phyloP scores from a whole-genome alignment of 1,140 invertebrate species.

The Orius laevigatus region DNA sequence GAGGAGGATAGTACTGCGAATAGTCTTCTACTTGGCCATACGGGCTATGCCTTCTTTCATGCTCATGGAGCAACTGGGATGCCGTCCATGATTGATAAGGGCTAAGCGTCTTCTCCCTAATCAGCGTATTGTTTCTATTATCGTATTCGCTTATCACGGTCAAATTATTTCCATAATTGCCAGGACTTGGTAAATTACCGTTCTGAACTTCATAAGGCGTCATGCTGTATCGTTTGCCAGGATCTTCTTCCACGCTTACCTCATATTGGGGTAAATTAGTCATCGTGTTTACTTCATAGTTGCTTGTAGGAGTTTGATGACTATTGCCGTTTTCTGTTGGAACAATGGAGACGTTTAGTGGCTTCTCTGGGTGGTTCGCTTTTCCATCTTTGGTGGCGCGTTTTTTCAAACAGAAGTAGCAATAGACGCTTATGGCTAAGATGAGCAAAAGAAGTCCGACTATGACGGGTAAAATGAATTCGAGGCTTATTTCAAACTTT shows the following conservation, averaged over 20 bases:
- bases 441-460: slow-evolving; percentile 28
- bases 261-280: slow-evolving; percentile 23
- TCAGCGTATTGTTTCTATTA: slow-evolving; percentile 24
- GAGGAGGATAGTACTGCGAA: slow-evolving; percentile 18
- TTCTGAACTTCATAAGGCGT: slow-evolving; percentile 24
- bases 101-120: slow-evolving; percentile 29
- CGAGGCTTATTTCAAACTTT: slow-evolving; percentile 22
- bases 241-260: slow-evolving; percentile 25
- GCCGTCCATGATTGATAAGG: slow-evolving; percentile 40
- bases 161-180: slow-evolving; percentile 16
- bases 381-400: slow-evolving; percentile 21
- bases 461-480: slow-evolving; percentile 27
- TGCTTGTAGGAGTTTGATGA: slow-evolving; percentile 10
- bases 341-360: slow-evolving; percentile 22
- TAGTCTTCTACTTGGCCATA: slow-evolving; percentile 22
- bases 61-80: slow-evolving; percentile 38
- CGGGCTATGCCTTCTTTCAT: slow-evolving; percentile 36
- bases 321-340: slow-evolving; percentile 20
- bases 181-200: slow-evolving; percentile 10
- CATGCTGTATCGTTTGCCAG: slow-evolving; percentile 30
- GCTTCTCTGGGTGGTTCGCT: slow-evolving; percentile 21
- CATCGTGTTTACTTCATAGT: slow-evolving; percentile 2
- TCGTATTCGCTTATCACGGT: slow-evolving; percentile 20
- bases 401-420: slow-evolving; percentile 30
- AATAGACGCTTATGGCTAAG: slow-evolving; percentile 27